Conservation (phyloP, 2,797 vertebrate species). For the Cyprinella venusta region DNA sequence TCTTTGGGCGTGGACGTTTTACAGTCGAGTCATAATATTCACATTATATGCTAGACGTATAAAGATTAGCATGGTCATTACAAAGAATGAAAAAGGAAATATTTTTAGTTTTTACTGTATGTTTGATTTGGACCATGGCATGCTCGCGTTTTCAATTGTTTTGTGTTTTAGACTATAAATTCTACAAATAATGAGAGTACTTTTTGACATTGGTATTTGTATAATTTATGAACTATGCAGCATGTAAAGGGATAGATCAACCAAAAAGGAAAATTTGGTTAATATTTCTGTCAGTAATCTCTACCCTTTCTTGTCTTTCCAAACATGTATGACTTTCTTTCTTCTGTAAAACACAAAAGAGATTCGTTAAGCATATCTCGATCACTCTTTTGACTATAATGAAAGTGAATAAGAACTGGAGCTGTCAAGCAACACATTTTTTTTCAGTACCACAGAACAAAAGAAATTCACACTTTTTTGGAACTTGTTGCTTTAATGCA, state of each 20-base stretch:
- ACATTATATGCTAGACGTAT: constrained; percentile 59
- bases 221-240: constrained; percentile 8
- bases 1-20: constrained; percentile 53
- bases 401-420: constrained; percentile 19
- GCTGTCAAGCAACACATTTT: constrained; percentile 1
- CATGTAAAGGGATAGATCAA: not conserved
- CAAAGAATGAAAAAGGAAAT: constrained; percentile 47
- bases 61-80: constrained; percentile 57
- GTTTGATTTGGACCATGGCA: constrained; percentile 40
- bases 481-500: not conserved
- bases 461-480: constrained; percentile 5
- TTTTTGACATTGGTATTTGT: constrained; percentile 17
- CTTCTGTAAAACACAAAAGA: not conserved
- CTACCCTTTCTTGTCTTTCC: not conserved
- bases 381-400: constrained; percentile 6
- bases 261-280: not conserved
- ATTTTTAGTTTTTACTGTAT: constrained; percentile 45
- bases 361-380: not conserved
- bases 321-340: constrained; percentile 16
- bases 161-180: constrained; percentile 21
- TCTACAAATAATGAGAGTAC: constrained; percentile 25
- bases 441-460: constrained; percentile 5
- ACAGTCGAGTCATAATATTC: constrained; percentile 56
- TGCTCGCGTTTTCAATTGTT: constrained; percentile 23
- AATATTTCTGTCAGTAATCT: constrained; percentile 4